phyloP scores from a whole-genome alignment of 2,888 invertebrate species.

The Aricia artaxerxes region DNA sequence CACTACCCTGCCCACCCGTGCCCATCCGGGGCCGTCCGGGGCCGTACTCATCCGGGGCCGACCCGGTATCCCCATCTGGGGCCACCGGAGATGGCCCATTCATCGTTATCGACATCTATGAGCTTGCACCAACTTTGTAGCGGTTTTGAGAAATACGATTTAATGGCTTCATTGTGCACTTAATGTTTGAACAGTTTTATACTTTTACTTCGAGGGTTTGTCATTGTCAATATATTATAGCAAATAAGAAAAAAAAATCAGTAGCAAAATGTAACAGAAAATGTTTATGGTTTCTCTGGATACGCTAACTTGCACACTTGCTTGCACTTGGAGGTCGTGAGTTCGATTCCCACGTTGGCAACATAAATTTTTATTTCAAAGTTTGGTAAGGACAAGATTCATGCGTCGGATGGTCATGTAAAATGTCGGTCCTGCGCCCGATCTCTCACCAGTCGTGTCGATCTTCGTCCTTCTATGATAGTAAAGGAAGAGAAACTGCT shows the following conservation, averaged over 20 bases:
- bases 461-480: no score
- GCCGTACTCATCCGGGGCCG: conserved; percentile 7
- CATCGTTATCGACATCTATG: conserved; percentile 42
- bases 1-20: conserved; percentile 38
- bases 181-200: neutral
- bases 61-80: conserved; percentile 8
- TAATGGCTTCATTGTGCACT: neutral
- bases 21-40: neutral
- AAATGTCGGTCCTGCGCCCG: no score
- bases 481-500: no score
- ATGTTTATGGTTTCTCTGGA: no score
- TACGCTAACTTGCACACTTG: no score
- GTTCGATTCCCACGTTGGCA: neutral
- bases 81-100: conserved; percentile 42
- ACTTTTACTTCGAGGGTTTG: neutral
- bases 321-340: no score
- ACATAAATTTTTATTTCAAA: neutral
- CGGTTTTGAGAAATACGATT: conserved; percentile 26
- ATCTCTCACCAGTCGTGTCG: no score
- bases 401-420: neutral
- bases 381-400: neutral
- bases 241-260: no score
- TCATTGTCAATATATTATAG: no score
- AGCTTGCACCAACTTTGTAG: conserved; percentile 30
- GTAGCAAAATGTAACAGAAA: no score